Percentiles rank a stretch among this genome's conserved stretches.
phyloP scores from a whole-genome alignment of 2,888 invertebrate species.

The Dasysyrphus albostriatus region DNA sequence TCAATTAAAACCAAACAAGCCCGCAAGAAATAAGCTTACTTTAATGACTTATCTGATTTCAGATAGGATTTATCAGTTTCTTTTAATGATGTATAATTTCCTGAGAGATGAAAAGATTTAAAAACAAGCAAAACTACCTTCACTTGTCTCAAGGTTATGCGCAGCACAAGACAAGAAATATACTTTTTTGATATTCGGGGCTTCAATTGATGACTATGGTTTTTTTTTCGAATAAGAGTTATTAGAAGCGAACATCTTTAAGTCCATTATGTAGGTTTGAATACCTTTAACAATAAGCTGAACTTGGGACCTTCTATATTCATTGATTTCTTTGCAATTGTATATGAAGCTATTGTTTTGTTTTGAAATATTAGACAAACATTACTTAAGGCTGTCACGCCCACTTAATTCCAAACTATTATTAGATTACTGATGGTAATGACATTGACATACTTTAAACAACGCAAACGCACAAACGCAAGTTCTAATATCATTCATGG shows the following conservation, averaged over 20 bases:
- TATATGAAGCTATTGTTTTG: constrained; percentile 29
- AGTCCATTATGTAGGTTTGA: background rate
- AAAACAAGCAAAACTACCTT: constrained; percentile 27
- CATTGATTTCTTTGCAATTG: constrained; percentile 33
- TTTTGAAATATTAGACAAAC: constrained; percentile 38
- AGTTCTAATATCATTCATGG: constrained; percentile 52
- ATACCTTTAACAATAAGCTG: background rate
- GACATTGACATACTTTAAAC: constrained; percentile 63
- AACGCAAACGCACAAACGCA: constrained; percentile 28
- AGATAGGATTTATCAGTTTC: background rate
- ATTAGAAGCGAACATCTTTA: constrained; percentile 7
- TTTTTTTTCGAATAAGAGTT: background rate
- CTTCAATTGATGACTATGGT: constrained; percentile 12
- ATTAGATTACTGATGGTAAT: constrained; percentile 20
- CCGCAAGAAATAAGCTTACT: background rate
- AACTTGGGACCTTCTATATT: constrained; percentile 17
- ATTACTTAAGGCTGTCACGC: constrained; percentile 57
- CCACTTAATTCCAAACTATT: constrained; percentile 46
- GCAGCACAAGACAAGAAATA: background rate
- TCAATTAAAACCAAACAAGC: constrained; percentile 2
- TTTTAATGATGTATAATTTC: constrained; percentile 28
- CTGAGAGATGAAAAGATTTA: constrained; percentile 31
- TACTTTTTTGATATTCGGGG: background rate
- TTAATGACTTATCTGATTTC: background rate
- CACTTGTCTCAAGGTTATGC: constrained; percentile 12